Conservation (phyloP, 1,140 invertebrate genomes). For the Camponotus vicinus region DNA sequence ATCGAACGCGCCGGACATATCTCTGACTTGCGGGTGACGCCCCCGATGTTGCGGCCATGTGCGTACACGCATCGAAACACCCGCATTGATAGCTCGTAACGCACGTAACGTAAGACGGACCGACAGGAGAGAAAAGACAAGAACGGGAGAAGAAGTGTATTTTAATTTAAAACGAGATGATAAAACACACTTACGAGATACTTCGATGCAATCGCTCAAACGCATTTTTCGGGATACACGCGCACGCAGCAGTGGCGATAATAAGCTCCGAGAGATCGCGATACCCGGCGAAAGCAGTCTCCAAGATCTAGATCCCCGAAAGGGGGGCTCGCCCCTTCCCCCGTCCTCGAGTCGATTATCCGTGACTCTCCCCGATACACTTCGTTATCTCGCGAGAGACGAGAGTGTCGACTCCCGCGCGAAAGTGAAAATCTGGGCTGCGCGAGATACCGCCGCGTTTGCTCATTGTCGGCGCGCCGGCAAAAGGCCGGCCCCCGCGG, state of each 20-base stretch:
- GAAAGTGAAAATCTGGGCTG: slow-evolving; percentile 74
- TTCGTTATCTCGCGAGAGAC: slow-evolving; percentile 64
- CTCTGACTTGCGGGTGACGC: slow-evolving; percentile 6
- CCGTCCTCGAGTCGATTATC: neutral
- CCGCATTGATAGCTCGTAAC: neutral
- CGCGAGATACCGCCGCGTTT: slow-evolving; percentile 66
- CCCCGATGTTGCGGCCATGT: neutral
- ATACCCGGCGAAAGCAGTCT: slow-evolving; percentile 37
- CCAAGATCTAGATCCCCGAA: neutral
- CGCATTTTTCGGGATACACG: neutral
- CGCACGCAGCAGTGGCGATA: neutral
- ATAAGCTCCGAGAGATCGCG: slow-evolving; percentile 5
- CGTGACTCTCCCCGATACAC: slow-evolving; percentile 28
- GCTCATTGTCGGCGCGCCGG: slow-evolving; percentile 68
- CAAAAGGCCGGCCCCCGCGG: slow-evolving; percentile 69
- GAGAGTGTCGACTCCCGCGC: slow-evolving; percentile 79
- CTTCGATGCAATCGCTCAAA: neutral
- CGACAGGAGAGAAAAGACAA: neutral
- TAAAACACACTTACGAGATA: neutral
- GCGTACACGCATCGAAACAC: neutral
- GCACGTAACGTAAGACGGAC: neutral
- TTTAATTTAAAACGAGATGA: neutral
- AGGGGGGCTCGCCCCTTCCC: neutral
- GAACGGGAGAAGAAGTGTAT: neutral
- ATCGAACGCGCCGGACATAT: slow-evolving; percentile 6